A percentile compares a stretch with the other conserved stretches of the same genome.
Evolutionary conservation across 2,113 vertebrate species (phyloP).

Genomic region (Stegastes partitus): DNA sequence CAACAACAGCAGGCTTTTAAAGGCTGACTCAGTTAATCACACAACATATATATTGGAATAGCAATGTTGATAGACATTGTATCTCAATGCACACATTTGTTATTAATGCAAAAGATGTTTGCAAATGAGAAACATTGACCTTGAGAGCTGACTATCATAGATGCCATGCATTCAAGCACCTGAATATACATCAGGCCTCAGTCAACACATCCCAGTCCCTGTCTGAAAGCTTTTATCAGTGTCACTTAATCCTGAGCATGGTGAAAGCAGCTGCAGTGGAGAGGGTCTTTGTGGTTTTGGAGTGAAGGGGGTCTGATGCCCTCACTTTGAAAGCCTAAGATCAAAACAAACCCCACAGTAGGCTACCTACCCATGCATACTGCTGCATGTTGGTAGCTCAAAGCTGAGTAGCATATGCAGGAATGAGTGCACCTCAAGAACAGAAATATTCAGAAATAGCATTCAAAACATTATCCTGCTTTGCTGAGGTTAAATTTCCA

Average conservation of each 20-base stretch:
- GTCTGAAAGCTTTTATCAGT: constrained; percentile 69
- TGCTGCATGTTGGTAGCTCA: constrained; percentile 19
- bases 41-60: not conserved
- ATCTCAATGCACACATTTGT: not conserved
- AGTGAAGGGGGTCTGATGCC: constrained; percentile 37
- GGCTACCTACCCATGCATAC: constrained; percentile 4
- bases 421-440: constrained; percentile 17
- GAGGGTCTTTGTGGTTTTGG: constrained; percentile 69
- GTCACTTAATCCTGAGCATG: constrained; percentile 69
- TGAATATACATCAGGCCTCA: constrained; percentile 26
- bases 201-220: constrained; percentile 44
- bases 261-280: constrained; percentile 38
- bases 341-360: constrained; percentile 46
- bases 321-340: constrained; percentile 45
- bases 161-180: constrained; percentile 15
- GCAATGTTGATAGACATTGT: not conserved
- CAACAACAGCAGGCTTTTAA: not conserved
- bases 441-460: constrained; percentile 5
- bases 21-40: not conserved
- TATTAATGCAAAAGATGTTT: not conserved
- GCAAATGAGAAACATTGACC: not conserved
- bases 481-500: not conserved
- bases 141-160: constrained; percentile 9
- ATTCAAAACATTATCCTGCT: not conserved
- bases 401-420: not conserved